phyloP scores from a whole-genome alignment of 2,113 vertebrate genomes.

The Petaurus breviceps region DNA sequence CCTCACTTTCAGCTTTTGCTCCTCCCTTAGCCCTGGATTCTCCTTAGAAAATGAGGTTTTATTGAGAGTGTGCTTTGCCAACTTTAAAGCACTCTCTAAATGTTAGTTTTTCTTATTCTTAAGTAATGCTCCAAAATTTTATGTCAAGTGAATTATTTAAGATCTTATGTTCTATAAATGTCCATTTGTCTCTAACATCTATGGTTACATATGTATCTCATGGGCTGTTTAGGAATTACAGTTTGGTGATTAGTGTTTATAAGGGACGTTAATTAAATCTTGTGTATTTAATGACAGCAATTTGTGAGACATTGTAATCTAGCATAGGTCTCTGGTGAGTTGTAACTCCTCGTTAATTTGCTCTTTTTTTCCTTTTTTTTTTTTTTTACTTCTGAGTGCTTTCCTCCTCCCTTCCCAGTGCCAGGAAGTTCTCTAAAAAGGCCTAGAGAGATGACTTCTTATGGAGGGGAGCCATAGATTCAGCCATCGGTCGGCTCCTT shows the following conservation, averaged over 20 bases:
- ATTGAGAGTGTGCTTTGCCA: neutral
- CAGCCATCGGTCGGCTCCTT: neutral
- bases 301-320: neutral
- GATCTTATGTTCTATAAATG: neutral
- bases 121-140: neutral
- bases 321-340: neutral
- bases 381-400: neutral
- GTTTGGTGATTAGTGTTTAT: neutral
- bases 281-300: neutral
- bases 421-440: neutral
- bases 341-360: neutral
- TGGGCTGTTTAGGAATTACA: neutral
- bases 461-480: neutral
- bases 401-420: neutral
- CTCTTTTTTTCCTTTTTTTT: no score
- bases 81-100: neutral
- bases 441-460: neutral
- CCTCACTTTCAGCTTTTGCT: neutral
- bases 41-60: neutral
- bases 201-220: neutral
- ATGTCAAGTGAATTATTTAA: neutral
- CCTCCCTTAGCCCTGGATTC: neutral
- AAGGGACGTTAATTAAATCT: neutral
- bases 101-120: neutral
- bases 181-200: neutral